Evolutionary conservation across 1,140 invertebrate species (phyloP), one percentile per base, ranked within the genome.

Genomic region (Kradibia gibbosae): DNA sequence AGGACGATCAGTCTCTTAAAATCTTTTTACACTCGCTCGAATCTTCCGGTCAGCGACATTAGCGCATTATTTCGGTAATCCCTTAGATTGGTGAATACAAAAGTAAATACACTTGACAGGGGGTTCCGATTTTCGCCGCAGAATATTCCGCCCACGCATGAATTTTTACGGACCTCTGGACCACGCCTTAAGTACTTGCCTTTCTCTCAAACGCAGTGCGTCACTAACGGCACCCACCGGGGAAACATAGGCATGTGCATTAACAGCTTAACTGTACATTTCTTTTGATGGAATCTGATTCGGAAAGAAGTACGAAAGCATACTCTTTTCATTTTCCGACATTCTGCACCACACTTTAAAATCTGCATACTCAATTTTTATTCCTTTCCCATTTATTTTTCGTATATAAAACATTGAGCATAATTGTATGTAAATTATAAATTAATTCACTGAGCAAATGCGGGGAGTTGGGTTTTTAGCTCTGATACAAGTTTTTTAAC

Each of bases 281-380:
- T 48, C 76, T 45, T 50, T 28, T 72, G 55, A 79, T 79, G 77
- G 39, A 72, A 79, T 79, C 65, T 39, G 74, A 76, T 76, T 22
- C 39, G 73, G 8, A 55, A 57, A 75, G 20, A 28, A 53, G 20
- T 17, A 55, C 72, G 72, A 25, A 39, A 22, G 34, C 34, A 13
- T 22, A n/a, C 53, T 50, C 3, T 73, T 50, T 42, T 73, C 25
- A 36, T 34, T 57, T 75, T 75, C 45, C 17, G 11, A n/a, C 72
- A 57, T 57, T 57, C 71, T n/a, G 71, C 7, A 25, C 15, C 4
- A 42, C 70, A 31, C 28, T 31, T 57, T 7, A 39, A 55, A 75
- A 57, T 75, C 31, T 20, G 10, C 22, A 20, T 53, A 1, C 28
- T 75, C 28, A 31, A 50, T 50, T 72, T 72, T 72, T 72, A 50